phyloP scores from a whole-genome alignment of 1,140 invertebrate genomes.

The Colletes gigas region DNA sequence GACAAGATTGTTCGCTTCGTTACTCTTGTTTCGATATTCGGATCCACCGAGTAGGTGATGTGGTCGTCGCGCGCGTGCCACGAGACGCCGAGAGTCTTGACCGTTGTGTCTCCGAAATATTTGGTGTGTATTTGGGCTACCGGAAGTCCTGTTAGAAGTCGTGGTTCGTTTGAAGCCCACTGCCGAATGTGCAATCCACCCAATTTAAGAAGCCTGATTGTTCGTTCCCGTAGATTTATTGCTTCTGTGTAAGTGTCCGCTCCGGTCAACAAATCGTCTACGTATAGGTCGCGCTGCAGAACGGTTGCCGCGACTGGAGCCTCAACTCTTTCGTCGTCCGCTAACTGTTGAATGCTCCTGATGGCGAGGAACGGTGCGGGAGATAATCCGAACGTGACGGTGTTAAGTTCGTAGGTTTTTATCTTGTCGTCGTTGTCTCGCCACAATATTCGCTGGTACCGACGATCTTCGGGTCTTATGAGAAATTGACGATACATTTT shows the following conservation, averaged over 20 bases:
- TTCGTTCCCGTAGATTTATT: neutral
- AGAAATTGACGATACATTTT: conserved; percentile 37
- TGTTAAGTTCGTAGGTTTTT: neutral
- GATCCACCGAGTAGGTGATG: neutral
- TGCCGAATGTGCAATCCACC: neutral
- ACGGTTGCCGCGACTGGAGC: neutral
- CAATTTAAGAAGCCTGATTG: neutral
- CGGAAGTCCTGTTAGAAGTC: too few species aligned
- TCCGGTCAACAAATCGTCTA: conserved; percentile 10
- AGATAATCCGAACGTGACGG: conserved; percentile 10
- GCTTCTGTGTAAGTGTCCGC: neutral
- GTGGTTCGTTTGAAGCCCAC: too few species aligned
- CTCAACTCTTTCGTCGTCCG: neutral
- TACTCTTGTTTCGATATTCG: neutral
- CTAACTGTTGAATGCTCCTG: neutral
- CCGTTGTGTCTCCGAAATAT: neutral
- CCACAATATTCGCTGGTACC: conserved; percentile 1
- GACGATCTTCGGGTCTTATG: neutral
- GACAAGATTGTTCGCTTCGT: too few species aligned
- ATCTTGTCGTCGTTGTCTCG: neutral
- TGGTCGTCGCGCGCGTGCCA: neutral
- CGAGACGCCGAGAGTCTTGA: conserved; percentile 13
- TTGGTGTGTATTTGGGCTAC: neutral
- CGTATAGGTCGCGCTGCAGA: neutral
- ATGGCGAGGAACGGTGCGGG: neutral